A percentile compares a stretch with the other conserved stretches of the same genome.
Evolutionary conservation across 64 coral and sea anemone species (phyloP).

Genomic region (Anthopleura sola): DNA sequence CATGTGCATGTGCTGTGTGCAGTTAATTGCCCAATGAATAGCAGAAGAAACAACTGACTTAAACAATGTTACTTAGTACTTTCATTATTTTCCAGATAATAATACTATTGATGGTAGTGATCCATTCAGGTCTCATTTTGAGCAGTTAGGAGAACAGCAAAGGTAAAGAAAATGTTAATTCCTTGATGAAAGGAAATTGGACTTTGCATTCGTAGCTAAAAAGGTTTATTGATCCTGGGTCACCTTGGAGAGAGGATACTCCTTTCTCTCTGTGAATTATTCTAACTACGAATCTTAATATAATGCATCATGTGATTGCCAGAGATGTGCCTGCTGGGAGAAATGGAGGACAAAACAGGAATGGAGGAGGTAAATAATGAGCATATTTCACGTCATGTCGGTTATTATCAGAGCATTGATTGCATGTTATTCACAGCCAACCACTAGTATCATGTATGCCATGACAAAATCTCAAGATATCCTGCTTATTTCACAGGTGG

Average conservation of each 20-base stretch:
- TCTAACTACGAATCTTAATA: background rate
- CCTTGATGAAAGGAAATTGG: background rate
- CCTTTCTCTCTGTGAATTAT: too few species aligned
- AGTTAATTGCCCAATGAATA: too few species aligned
- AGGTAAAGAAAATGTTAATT: background rate
- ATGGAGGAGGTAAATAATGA: background rate
- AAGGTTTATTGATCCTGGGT: too few species aligned
- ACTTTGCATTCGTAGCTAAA: too few species aligned
- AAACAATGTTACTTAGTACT: background rate
- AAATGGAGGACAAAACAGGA: slow-evolving; percentile 17
- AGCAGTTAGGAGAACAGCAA: background rate
- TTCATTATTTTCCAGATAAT: background rate
- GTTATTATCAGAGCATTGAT: background rate
- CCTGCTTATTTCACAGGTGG: background rate
- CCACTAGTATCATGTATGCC: background rate
- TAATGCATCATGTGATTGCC: background rate
- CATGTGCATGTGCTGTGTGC: background rate
- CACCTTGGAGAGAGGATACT: too few species aligned
- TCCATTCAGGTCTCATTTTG: slow-evolving; percentile 7
- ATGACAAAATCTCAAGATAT: background rate
- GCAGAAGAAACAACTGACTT: background rate
- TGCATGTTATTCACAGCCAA: background rate
- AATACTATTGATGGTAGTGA: slow-evolving; percentile 4
- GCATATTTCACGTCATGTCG: background rate
- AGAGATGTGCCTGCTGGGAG: background rate